phyloP scores from a whole-genome alignment of 1,140 invertebrate genomes.

The Brachionus plicatilis region DNA sequence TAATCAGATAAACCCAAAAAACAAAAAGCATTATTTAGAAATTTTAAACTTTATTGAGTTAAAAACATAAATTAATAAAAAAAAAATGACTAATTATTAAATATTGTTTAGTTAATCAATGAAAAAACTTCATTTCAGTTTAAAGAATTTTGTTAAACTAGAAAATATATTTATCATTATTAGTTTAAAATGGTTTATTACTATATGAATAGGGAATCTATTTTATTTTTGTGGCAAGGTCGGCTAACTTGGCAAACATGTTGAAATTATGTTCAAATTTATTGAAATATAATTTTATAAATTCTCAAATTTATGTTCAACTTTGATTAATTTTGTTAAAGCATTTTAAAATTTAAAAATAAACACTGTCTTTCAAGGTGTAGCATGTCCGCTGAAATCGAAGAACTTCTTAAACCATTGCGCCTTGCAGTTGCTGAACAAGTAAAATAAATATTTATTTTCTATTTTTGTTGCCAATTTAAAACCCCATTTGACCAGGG shows the following conservation, averaged over 20 bases:
- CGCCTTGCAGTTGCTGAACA: constrained; percentile 8
- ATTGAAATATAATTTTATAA: background rate
- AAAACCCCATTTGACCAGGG: background rate
- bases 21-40: too few relatives aligned
- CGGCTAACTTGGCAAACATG: background rate
- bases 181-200: background rate
- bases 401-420: constrained; percentile 33
- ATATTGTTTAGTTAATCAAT: too few relatives aligned
- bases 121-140: too few relatives aligned
- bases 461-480: background rate
- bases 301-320: background rate
- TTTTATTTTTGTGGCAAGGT: background rate
- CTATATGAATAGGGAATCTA: background rate
- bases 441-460: background rate
- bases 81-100: too few relatives aligned
- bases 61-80: too few relatives aligned
- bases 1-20: too few relatives aligned
- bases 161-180: background rate
- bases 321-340: background rate
- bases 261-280: constrained; percentile 6
- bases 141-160: too few relatives aligned
- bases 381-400: constrained; percentile 27
- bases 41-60: too few relatives aligned
- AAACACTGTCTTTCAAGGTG: background rate
- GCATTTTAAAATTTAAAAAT: background rate